Evolutionary conservation across 2,888 invertebrate species (phyloP).

Genomic region (Polydrusus tereticollis): DNA sequence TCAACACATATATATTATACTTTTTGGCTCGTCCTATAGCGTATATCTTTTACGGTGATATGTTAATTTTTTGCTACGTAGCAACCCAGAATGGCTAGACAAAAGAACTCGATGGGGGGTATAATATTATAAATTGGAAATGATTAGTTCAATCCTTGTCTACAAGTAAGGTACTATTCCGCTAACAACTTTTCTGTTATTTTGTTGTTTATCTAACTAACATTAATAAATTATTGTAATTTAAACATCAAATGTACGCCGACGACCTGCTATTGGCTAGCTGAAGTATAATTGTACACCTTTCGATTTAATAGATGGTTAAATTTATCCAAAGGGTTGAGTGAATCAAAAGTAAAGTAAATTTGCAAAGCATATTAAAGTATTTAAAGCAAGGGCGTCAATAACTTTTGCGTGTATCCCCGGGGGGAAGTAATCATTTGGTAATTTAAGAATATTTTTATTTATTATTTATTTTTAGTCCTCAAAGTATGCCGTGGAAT

Average conservation of each 20-base stretch:
- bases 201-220: conserved; percentile 13
- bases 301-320: background rate
- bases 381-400: no score
- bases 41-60: conserved; percentile 14
- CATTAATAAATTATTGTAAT: conserved; percentile 29
- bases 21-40: background rate
- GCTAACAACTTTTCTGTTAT: conserved; percentile 28
- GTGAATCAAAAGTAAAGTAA: background rate
- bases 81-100: conserved; percentile 8
- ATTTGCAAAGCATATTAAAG: background rate
- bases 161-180: conserved; percentile 30
- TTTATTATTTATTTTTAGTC: no score
- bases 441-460: no score
- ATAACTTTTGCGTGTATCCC: no score
- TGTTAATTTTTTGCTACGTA: conserved; percentile 17
- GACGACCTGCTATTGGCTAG: background rate
- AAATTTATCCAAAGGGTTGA: background rate
- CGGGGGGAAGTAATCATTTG: no score
- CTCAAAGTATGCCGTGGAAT: no score
- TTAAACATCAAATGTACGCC: conserved; percentile 5
- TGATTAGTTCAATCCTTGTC: conserved; percentile 23
- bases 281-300: background rate
- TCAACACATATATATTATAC: background rate
- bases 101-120: conserved; percentile 35
- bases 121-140: conserved; percentile 26